Evolutionary conservation across 2,888 invertebrate genomes (phyloP).

Genomic region (Athalia cordata): DNA sequence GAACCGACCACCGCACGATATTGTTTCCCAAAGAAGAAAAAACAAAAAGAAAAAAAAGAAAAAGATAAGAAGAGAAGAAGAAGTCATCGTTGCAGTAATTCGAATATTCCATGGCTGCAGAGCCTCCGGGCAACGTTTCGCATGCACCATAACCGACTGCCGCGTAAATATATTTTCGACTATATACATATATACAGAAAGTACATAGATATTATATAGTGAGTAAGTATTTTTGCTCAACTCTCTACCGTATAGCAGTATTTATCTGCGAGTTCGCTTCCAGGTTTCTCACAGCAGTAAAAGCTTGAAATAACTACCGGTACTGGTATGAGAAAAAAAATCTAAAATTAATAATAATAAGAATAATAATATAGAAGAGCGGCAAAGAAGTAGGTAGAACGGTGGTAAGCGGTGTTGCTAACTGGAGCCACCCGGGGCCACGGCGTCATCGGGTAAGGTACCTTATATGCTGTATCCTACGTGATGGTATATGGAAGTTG

Average conservation of each 20-base stretch:
- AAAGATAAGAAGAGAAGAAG: not conserved
- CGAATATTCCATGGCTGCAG: not conserved
- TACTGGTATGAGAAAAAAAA: constrained; percentile 50
- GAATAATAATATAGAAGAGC: constrained; percentile 42
- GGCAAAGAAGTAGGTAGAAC: constrained; percentile 36
- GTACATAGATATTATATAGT: not conserved
- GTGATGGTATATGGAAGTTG: not conserved
- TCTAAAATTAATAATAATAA: constrained; percentile 65
- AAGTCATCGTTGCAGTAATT: constrained; percentile 27
- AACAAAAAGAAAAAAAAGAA: no score
- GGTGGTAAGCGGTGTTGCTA: constrained; percentile 61
- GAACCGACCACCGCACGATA: not conserved
- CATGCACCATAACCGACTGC: constrained; percentile 17
- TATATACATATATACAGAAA: not conserved
- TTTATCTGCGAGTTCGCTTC: constrained; percentile 39
- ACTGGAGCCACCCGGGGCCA: constrained; percentile 58
- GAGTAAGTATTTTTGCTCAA: not conserved
- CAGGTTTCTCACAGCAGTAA: constrained; percentile 67
- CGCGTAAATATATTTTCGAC: not conserved
- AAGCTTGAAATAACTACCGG: constrained; percentile 62
- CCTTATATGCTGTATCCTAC: not conserved
- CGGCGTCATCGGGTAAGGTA: constrained; percentile 46
- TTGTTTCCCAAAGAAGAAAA: not conserved
- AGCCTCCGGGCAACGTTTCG: constrained; percentile 21
- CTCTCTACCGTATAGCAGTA: not conserved